Base-by-base conservation (phyloP, 35 echinoderm and acorn worm species). In the Nesometra sesokonis region DNA sequence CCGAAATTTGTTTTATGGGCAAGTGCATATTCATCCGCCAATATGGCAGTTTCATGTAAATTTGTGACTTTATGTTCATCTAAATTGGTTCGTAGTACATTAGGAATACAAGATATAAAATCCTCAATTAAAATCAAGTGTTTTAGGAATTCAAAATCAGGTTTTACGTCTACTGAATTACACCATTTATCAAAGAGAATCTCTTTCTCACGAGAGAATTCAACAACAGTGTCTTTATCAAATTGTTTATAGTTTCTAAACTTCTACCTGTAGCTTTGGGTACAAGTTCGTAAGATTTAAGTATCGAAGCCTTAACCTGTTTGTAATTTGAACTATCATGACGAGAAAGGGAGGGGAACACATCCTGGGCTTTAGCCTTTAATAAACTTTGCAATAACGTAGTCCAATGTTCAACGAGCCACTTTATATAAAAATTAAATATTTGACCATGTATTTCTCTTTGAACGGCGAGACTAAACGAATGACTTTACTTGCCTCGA, bases 361-460 rank as follows among this genome's bases (percentile, higher is more conserved):
- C 15, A 7, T 43, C 39, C 4, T 43, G 39, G 4, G 85, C 35
- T 29, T 87, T 79, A 0, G 34, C 86, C 21, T 21, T 47, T 13
- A 88, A 34, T 17, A 78, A 29, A 88, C 77, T 80, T 43, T 88
- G 77, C 31, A 88, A 40, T 1, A 88, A 37, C 0, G 80, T 29
- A 31, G 77, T 35, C 84, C 86, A 88, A 9, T 81, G 36, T 39
- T 81, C 40, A 11, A 35, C 36, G 17, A 77, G 86, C 23, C 86
- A 80, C 77, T 88, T 33, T 17, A 88, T 4, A 43, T 43, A 7
- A 8, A 8, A 5, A 32, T 3, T 78, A 78, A 78, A 78, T 78
- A 78, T 78, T 29, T 78, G 8, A 8, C 77, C 4, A 78, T 23
- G 9, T 78, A 5, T 23, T 78, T 32, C 77, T 78, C 77, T 9